phyloP scores from a whole-genome alignment of 2,888 invertebrate species.

The Phengaris arion region DNA sequence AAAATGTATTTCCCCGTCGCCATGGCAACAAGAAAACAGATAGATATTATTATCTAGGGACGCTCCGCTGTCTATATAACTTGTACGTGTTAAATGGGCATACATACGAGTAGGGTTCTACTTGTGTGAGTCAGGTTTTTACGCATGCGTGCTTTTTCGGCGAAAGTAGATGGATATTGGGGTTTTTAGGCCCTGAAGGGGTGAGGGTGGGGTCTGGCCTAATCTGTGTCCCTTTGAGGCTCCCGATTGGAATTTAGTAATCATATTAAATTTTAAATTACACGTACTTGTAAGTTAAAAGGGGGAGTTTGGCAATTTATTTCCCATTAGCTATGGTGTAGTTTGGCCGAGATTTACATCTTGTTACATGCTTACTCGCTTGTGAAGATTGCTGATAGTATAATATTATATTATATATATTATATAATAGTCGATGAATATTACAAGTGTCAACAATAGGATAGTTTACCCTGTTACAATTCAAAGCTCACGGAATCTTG shows the following conservation, averaged over 20 bases:
- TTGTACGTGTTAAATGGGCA: constrained; percentile 58
- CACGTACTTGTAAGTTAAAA: constrained; percentile 77
- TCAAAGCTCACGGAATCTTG: constrained; percentile 2
- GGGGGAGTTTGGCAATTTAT: constrained; percentile 79
- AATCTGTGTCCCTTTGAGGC: constrained; percentile 76
- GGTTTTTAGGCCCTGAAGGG: constrained; percentile 67
- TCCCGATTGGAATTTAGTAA: constrained; percentile 37
- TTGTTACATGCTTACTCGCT: constrained; percentile 14
- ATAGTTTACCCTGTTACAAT: not conserved
- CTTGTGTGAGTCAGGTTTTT: constrained; percentile 69
- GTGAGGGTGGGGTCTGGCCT: constrained; percentile 59
- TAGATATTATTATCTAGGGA: constrained; percentile 62
- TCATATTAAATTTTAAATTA: constrained; percentile 52
- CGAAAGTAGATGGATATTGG: constrained; percentile 75
- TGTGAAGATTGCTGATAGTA: not conserved
- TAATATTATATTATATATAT: not conserved
- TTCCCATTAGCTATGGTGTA: constrained; percentile 62
- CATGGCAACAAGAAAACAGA: constrained; percentile 68
- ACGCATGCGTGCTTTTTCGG: constrained; percentile 76
- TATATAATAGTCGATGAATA: not conserved
- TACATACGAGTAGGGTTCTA: constrained; percentile 51
- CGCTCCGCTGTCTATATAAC: constrained; percentile 54
- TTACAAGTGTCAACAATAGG: not conserved
- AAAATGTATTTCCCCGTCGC: constrained; percentile 69
- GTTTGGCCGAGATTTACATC: constrained; percentile 24